Conservation (phyloP, 2,113 vertebrate genomes). For the Calcarius ornatus region DNA sequence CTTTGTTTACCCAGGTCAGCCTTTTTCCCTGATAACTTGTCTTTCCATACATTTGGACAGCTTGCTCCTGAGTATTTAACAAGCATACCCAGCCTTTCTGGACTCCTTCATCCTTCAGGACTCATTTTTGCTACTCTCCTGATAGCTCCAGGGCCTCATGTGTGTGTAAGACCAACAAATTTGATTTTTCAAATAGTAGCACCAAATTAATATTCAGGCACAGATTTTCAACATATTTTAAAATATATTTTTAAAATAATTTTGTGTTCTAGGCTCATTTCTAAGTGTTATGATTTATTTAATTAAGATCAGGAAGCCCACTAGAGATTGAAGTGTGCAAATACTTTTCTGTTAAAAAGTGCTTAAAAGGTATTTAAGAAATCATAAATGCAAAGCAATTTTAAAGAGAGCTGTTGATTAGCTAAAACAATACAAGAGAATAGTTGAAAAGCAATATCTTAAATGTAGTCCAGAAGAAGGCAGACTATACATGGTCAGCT, state of each 20-base stretch:
- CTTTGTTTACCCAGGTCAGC: background rate
- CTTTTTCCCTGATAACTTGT: background rate
- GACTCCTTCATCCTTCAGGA: background rate
- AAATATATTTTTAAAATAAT: background rate
- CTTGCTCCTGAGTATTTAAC: background rate
- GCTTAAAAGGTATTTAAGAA: background rate
- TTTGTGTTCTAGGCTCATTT: background rate
- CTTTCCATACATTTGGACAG: background rate
- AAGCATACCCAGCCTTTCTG: background rate
- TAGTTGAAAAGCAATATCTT: background rate
- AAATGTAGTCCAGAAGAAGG: background rate
- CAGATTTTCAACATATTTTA: background rate
- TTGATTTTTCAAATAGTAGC: background rate
- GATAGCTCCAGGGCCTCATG: background rate
- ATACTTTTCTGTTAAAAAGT: background rate
- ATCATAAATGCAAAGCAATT: background rate
- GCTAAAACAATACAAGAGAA: background rate
- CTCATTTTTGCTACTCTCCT: background rate
- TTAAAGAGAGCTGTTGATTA: background rate
- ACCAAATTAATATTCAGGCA: background rate
- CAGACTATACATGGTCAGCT: background rate
- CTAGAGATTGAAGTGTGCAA: background rate
- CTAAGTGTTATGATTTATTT: background rate
- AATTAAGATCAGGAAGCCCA: background rate
- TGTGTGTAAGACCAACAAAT: background rate